phyloP scores from a whole-genome alignment of 1,140 invertebrate genomes.

The Bombus haemorrhoidalis region DNA sequence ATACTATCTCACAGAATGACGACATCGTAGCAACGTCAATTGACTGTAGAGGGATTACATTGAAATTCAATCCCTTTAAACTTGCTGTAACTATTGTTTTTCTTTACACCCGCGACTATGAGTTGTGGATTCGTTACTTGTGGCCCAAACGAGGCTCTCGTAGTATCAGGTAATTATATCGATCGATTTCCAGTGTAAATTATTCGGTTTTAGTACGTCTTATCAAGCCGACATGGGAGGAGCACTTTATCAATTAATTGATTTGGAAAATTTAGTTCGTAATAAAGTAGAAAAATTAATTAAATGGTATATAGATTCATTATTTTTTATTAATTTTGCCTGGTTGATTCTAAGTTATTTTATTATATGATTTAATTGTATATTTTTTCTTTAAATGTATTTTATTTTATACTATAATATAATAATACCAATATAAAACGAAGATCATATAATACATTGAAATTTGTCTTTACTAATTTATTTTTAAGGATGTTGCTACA shows the following conservation, averaged over 20 bases:
- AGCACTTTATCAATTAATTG: slow-evolving; percentile 50
- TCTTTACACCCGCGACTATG: slow-evolving; percentile 83
- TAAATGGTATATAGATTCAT: not conserved
- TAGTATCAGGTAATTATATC: slow-evolving; percentile 93
- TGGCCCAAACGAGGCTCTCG: slow-evolving; percentile 98
- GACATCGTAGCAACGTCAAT: slow-evolving; percentile 39
- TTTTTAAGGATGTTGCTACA: slow-evolving; percentile 93
- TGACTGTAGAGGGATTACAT: slow-evolving; percentile 24
- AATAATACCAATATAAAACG: not conserved
- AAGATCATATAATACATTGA: not conserved
- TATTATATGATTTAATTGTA: not conserved
- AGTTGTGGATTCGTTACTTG: slow-evolving; percentile 98
- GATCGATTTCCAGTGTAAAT: not conserved
- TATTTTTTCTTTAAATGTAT: not conserved
- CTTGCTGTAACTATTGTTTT: slow-evolving; percentile 12
- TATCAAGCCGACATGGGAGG: slow-evolving; percentile 32
- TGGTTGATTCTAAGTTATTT: not conserved
- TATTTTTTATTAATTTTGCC: not conserved
- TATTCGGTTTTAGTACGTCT: too few relatives aligned
- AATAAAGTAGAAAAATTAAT: not conserved
- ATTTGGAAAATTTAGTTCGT: slow-evolving; percentile 14
- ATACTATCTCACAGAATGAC: slow-evolving; percentile 34
- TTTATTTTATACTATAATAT: not conserved
- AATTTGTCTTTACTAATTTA: slow-evolving; percentile 24
- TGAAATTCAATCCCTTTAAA: slow-evolving; percentile 40